A percentile compares a stretch with the other conserved stretches of the same genome.
Conservation (phyloP, 2,888 invertebrate genomes). For the Aradus depressus region DNA sequence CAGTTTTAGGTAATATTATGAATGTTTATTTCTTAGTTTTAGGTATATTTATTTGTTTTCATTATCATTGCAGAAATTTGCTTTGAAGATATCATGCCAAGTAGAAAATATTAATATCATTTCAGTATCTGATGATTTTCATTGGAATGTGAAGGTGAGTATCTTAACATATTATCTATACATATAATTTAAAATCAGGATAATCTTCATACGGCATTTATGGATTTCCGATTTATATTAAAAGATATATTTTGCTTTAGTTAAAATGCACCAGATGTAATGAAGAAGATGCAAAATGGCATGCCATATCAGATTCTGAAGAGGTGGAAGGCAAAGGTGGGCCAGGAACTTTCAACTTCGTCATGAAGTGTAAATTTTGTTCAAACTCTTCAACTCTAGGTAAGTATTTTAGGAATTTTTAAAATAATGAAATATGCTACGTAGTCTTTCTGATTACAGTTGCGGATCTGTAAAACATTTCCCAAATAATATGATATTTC, state of each 20-base stretch:
- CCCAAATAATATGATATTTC: too few relatives aligned
- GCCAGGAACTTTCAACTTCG: constrained; percentile 23
- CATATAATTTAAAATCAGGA: background rate
- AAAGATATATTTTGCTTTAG: constrained; percentile 7
- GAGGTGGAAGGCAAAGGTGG: constrained; percentile 21
- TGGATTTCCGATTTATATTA: background rate
- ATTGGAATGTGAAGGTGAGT: constrained; percentile 24
- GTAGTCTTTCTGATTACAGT: background rate
- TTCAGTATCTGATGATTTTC: constrained; percentile 17
- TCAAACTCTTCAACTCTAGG: constrained; percentile 24
- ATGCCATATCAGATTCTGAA: constrained; percentile 21
- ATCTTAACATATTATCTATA: background rate
- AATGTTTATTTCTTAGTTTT: background rate
- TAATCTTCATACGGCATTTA: background rate
- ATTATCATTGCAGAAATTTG: constrained; percentile 19
- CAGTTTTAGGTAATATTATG: background rate
- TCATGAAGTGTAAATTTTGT: constrained; percentile 28
- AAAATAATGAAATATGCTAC: background rate
- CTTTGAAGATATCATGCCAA: constrained; percentile 16
- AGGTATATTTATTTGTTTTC: background rate
- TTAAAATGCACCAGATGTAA: constrained; percentile 22
- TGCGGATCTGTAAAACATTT: background rate
- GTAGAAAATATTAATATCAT: constrained; percentile 18
- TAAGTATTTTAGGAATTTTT: constrained; percentile 1
- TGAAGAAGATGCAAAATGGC: constrained; percentile 25